Percentiles rank a stretch among this genome's conserved stretches.
Conservation (phyloP, 2,113 vertebrate species). For the Hymenochirus boettgeri region DNA sequence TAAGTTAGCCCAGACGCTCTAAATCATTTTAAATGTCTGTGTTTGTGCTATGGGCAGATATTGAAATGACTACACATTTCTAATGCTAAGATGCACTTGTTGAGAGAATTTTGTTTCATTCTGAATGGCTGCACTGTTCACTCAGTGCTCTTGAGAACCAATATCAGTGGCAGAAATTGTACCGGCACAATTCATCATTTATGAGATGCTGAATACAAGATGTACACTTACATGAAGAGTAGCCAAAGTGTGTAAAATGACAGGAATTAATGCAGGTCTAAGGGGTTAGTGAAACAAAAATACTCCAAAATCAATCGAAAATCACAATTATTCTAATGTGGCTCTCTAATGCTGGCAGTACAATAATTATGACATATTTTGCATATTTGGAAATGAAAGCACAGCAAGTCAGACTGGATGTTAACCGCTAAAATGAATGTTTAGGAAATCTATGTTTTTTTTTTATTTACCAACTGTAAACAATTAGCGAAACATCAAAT, state of each 20-base stretch:
- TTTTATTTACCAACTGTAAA: background rate
- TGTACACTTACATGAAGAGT: conserved; percentile 53
- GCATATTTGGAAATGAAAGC: conserved; percentile 30
- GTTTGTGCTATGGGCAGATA: conserved; percentile 16
- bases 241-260: conserved; percentile 62
- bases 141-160: conserved; percentile 3
- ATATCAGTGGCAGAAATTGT: conserved; percentile 40
- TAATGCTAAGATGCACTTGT: conserved; percentile 11
- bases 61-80: conserved; percentile 17
- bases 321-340: conserved; percentile 35
- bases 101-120: conserved; percentile 8
- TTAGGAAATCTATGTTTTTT: too few relatives aligned
- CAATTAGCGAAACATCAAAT: background rate
- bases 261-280: conserved; percentile 62
- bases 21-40: background rate
- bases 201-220: conserved; percentile 39
- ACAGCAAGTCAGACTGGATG: conserved; percentile 7
- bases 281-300: conserved; percentile 63
- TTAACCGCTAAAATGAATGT: conserved; percentile 10
- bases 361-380: conserved; percentile 38
- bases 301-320: conserved; percentile 53
- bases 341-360: conserved; percentile 8
- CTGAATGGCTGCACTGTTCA: conserved; percentile 16
- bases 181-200: conserved; percentile 32
- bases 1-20: conserved; percentile 6